Conservation (phyloP, 2,797 vertebrate genomes). For the Micropoecilia bifurca region DNA sequence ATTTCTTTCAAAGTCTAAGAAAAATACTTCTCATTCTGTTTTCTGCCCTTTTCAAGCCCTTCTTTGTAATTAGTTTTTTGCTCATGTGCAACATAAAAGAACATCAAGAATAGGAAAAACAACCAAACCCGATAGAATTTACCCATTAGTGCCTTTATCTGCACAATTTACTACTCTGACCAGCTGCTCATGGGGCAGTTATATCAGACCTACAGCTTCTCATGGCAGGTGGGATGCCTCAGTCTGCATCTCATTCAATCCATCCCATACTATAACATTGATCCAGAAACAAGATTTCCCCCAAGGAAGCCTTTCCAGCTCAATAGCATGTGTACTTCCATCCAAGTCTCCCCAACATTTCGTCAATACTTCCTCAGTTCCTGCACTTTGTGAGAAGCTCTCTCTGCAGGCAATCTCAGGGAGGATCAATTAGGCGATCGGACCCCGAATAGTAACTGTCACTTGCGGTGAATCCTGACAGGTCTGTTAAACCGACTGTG, state of each 20-base stretch:
- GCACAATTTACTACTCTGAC: slow-evolving; percentile 21
- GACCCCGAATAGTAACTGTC: slow-evolving; percentile 48
- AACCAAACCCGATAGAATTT: slow-evolving; percentile 17
- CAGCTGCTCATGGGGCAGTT: slow-evolving; percentile 7
- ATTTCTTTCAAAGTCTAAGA: slow-evolving; percentile 4
- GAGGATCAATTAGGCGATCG: slow-evolving; percentile 58
- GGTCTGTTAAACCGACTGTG: slow-evolving; percentile 47
- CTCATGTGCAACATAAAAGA: slow-evolving; percentile 1
- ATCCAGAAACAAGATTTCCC: slow-evolving; percentile 42
- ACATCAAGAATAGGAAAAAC: slow-evolving; percentile 5
- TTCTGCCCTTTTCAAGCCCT: slow-evolving; percentile 14
- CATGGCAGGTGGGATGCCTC: slow-evolving; percentile 11
- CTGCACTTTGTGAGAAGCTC: slow-evolving; percentile 49
- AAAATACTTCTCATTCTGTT: slow-evolving; percentile 4
- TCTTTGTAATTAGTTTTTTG: neutral
- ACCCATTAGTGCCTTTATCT: slow-evolving; percentile 28
- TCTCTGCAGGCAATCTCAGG: slow-evolving; percentile 45
- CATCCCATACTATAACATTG: slow-evolving; percentile 48
- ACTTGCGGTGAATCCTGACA: slow-evolving; percentile 47
- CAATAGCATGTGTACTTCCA: slow-evolving; percentile 55
- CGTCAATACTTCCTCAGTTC: slow-evolving; percentile 56
- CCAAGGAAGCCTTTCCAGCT: slow-evolving; percentile 48
- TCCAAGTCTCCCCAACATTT: slow-evolving; percentile 54
- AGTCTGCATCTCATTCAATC: slow-evolving; percentile 40
- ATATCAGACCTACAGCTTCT: slow-evolving; percentile 22